Base-by-base conservation (phyloP, 2,797 vertebrate genomes). In the Pseudochromis fuscus region DNA sequence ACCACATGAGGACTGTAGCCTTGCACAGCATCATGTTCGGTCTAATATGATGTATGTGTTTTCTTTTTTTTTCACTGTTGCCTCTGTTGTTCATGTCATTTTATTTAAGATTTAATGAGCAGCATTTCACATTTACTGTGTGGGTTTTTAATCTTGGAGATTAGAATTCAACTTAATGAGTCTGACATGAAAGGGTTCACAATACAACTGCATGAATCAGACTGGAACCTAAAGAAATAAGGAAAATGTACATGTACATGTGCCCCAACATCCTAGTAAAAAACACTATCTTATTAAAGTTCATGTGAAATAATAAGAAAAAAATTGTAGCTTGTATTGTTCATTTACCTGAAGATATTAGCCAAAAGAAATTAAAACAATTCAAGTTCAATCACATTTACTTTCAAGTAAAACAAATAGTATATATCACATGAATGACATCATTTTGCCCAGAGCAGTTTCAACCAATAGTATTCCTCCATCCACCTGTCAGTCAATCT, bases 81-180 rank as follows among this genome's bases (percentile, higher is more conserved):
- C 18, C 33, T 65, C 33, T 25, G 1, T 21, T 8, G 0, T 0
- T 72, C 2, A 0, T 16, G n/a, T 60, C 28, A 11, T 61, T 63
- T 48, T 15, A n/a, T 59, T 64, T 42, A 7, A 40, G 21, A 69
- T 62, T 42, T 21, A 24, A 70, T 42, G 6, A 45, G 35, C 24
- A 8, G 15, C 35, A 2, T 42, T 50, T 46, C 8, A 23, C 2
- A 0, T 61, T 28, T 1, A 2, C 25, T 19, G 27, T 61, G 50
- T 27, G 19, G 24, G 28, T 56, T 60, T 72, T 65, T 58, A 30
- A 63, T 66, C 55, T 72, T 4, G 7, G 7, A 42, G 42, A 67
- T 78, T 30, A 59, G 33, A 64, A 28, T 64, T 72, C 56, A 40
- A 49, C 18, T 44, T 7, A 24, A 6, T 52, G 33, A n/a, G 6